Conservation (phyloP, 2,888 invertebrate species). For the Drosophila buzzatii region DNA sequence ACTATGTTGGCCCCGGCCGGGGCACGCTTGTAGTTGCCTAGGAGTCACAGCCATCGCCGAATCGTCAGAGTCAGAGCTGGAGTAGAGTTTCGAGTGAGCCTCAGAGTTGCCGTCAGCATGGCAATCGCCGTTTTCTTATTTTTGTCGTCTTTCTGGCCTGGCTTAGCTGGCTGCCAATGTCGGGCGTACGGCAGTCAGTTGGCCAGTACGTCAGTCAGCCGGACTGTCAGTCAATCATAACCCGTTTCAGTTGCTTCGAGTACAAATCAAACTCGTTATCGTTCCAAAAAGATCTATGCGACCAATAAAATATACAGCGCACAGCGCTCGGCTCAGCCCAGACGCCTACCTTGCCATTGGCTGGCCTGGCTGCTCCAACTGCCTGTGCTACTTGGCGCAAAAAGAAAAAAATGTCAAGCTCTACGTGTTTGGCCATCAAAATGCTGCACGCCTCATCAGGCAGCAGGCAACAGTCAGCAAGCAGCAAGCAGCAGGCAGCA, state of each 20-base stretch:
- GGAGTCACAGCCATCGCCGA: constrained; percentile 10
- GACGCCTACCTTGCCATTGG: constrained; percentile 67
- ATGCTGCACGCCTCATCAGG: constrained; percentile 73
- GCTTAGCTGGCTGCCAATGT: constrained; percentile 37
- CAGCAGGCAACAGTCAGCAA: constrained; percentile 21
- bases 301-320: constrained; percentile 73
- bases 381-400: constrained; percentile 9
- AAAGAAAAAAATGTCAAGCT: constrained; percentile 65
- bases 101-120: constrained; percentile 25
- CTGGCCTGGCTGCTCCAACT: constrained; percentile 13
- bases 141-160: constrained; percentile 21
- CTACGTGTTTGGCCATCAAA: constrained; percentile 77
- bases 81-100: constrained; percentile 19
- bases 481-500: constrained; percentile 19
- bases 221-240: constrained; percentile 77
- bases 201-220: constrained; percentile 43
- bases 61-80: constrained; percentile 2
- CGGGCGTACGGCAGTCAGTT: constrained; percentile 53
- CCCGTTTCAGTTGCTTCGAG: constrained; percentile 72
- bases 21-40: constrained; percentile 33
- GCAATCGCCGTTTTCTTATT: constrained; percentile 17
- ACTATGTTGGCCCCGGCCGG: constrained; percentile 56
- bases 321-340: constrained; percentile 23
- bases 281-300: constrained; percentile 72
- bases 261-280: constrained; percentile 79